A percentile compares a stretch with the other conserved stretches of the same genome.
phyloP scores from a whole-genome alignment of 2,888 invertebrate genomes.

The Leucozona laternaria region DNA sequence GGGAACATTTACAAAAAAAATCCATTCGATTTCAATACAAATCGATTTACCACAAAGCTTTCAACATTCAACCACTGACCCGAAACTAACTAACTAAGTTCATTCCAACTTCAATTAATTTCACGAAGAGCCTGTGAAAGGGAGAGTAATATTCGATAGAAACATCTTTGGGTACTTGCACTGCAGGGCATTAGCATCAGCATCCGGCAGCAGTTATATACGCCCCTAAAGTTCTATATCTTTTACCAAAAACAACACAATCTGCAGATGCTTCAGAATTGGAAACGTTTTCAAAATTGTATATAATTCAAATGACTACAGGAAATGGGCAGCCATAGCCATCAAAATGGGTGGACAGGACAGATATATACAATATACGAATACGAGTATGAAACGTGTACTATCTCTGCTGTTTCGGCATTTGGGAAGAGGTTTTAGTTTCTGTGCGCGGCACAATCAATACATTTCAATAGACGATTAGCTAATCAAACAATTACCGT shows the following conservation, averaged over 20 bases:
- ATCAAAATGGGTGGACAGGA: conserved; percentile 1
- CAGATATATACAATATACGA: conserved; percentile 9
- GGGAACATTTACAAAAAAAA: background rate
- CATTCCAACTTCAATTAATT: conserved; percentile 40
- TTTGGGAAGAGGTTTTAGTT: background rate
- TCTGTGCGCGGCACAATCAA: conserved; percentile 42
- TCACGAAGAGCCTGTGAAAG: background rate
- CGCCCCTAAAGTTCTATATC: conserved; percentile 31
- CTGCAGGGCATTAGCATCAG: background rate
- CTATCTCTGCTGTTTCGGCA: conserved; percentile 42
- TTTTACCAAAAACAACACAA: conserved; percentile 12
- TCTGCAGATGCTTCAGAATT: conserved; percentile 22
- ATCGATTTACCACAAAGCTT: conserved; percentile 48
- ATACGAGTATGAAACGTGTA: background rate
- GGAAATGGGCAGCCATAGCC: conserved; percentile 26
- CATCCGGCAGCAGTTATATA: background rate
- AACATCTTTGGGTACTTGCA: conserved; percentile 36
- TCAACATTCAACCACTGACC: conserved; percentile 37
- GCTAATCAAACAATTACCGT: conserved; percentile 72
- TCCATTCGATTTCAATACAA: conserved; percentile 29
- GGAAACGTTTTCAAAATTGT: conserved; percentile 31
- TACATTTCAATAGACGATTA: conserved; percentile 66
- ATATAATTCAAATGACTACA: conserved; percentile 34
- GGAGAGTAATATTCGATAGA: conserved; percentile 33
- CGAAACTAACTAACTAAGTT: conserved; percentile 18